phyloP scores from a whole-genome alignment of 2,113 vertebrate genomes.

The Riparia riparia region DNA sequence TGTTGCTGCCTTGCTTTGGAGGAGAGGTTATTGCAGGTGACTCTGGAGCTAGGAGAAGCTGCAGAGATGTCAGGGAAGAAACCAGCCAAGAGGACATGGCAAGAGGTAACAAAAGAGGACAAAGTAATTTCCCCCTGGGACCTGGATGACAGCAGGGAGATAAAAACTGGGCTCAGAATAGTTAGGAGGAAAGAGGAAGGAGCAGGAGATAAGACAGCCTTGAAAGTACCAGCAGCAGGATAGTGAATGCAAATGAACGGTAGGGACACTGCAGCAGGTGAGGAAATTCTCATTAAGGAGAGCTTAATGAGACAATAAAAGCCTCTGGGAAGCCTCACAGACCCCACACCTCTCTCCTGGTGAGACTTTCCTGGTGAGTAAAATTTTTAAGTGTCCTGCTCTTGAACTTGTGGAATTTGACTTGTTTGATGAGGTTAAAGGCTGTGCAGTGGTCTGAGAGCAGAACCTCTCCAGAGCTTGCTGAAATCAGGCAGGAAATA shows the following conservation, averaged over 20 bases:
- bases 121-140: not conserved
- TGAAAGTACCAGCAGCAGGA: not conserved
- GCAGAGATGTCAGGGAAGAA: not conserved
- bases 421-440: not conserved
- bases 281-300: not conserved
- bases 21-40: not conserved
- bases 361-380: conserved; percentile 43
- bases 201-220: not conserved
- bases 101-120: not conserved
- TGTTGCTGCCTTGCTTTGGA: not conserved
- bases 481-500: not conserved
- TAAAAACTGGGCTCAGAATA: not conserved
- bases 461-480: not conserved
- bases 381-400: not conserved
- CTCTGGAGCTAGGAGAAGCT: not conserved
- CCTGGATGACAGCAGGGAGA: not conserved
- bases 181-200: not conserved
- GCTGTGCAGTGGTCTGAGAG: accelerated
- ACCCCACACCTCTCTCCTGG: not conserved
- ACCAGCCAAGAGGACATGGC: not conserved
- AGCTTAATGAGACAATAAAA: conserved; percentile 19
- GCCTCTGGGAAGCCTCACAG: not conserved
- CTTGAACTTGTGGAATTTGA: not conserved
- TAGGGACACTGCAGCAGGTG: not conserved
- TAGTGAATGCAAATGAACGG: not conserved